phyloP scores from a whole-genome alignment of 2,888 invertebrate genomes.

The Aporophyla nigra region DNA sequence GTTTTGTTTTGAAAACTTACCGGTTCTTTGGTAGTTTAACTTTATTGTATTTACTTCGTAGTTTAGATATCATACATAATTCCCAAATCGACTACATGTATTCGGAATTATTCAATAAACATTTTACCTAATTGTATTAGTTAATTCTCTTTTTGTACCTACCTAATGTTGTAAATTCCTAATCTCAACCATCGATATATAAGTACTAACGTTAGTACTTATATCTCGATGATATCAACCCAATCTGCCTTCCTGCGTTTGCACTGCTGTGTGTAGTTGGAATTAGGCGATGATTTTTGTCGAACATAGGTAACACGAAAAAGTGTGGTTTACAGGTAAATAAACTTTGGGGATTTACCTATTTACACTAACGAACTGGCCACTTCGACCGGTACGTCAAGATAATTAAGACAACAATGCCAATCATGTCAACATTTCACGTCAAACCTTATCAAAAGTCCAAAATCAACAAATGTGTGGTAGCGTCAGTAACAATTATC shows the following conservation, averaged over 20 bases:
- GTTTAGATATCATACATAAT: background rate
- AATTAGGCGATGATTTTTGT: background rate
- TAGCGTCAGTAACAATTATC: conserved; percentile 45
- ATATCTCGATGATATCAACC: too few relatives aligned
- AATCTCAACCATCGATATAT: too few relatives aligned
- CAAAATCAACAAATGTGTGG: conserved; percentile 68
- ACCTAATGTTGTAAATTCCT: background rate
- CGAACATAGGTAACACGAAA: too few relatives aligned
- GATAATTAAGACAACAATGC: conserved; percentile 36
- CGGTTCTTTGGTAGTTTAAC: background rate
- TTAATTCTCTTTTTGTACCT: background rate
- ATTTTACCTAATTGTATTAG: conserved; percentile 16
- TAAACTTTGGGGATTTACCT: background rate
- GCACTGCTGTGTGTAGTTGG: too few relatives aligned
- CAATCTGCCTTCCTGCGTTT: background rate
- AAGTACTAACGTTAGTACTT: too few relatives aligned
- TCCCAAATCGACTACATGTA: conserved; percentile 1
- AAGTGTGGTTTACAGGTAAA: background rate
- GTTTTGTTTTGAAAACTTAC: conserved; percentile 41
- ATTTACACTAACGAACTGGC: conserved; percentile 21
- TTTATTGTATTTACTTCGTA: background rate
- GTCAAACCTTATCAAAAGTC: conserved; percentile 60
- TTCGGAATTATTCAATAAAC: conserved; percentile 24
- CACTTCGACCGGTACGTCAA: background rate
- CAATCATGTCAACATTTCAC: conserved; percentile 55